phyloP scores from a whole-genome alignment of 2,113 vertebrate genomes.

The Leptosomus discolor region DNA sequence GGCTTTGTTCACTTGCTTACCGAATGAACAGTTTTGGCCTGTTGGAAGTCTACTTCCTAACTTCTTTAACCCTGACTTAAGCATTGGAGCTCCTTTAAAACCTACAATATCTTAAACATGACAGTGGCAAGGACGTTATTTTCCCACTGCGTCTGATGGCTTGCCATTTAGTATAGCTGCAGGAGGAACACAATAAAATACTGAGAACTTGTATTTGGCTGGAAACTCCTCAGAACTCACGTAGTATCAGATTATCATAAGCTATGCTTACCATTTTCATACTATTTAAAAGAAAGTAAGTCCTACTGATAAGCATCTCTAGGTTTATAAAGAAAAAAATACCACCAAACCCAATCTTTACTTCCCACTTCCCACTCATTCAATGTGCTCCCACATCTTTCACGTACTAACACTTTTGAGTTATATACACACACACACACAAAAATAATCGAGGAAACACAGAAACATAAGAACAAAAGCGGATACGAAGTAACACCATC shows the following conservation, averaged over 20 bases:
- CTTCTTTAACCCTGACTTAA: neutral
- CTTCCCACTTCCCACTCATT: neutral
- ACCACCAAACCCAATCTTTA: neutral
- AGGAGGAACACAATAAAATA: neutral
- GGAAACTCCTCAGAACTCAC: neutral
- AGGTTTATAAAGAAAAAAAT: neutral
- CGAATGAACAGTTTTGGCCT: neutral
- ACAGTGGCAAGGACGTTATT: neutral
- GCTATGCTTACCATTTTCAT: neutral
- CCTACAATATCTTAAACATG: neutral
- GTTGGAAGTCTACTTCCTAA: neutral
- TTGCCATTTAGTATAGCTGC: neutral
- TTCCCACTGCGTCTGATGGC: neutral
- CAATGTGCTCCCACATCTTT: neutral
- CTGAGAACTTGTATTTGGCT: neutral
- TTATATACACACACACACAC: too few species aligned
- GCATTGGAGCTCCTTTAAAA: neutral
- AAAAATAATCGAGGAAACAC: rapidly evolving
- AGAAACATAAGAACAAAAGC: neutral
- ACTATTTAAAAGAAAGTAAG: neutral
- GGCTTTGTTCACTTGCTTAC: neutral
- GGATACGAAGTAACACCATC: neutral
- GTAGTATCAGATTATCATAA: neutral
- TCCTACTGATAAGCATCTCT: neutral
- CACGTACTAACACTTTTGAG: neutral